Base-by-base conservation (phyloP, 2,888 invertebrate genomes). In the Tachina fera region DNA sequence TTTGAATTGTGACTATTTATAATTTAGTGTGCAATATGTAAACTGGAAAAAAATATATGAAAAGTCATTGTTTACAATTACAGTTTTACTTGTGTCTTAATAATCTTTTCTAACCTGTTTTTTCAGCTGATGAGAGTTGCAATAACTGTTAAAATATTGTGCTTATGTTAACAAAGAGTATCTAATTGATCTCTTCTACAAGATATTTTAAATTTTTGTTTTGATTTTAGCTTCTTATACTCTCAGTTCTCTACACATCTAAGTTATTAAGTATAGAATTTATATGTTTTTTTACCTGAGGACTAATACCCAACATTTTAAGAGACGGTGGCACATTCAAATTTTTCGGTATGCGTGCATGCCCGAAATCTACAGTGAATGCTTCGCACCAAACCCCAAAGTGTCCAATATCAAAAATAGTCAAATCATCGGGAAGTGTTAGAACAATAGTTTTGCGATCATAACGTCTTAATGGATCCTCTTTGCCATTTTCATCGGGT, bases 331-430 rank as follows among this genome's bases (percentile, higher is more conserved):
- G 98, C 65, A 98, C 96, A 93, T 97, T 97, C 87, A 96, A 93
- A 77, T 93, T 93, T 87, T 94, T 94, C 0, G 97, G 97, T 87
- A 98, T 94, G 87, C 94, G 92, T 68, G 98, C 95, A 93, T 98
- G 97, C 0, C 97, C 98, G 92, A 98, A 98, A 94, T 98, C 97
- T 65, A 98, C 97, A 61, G 97, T 96, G 94, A 97, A 98, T 9
- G 97, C 96, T 92, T 97, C 97, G 92, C 98, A 98, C 97, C 98
- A 98, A 86, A 98, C 96, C 39, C 96, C 97, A 92, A 98, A 97
- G 94, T 97, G 97, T 1, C 97, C 98, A 91, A 98, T 96, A 93
- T 98, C 97, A 92, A 97, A 97, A 68, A 98, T 95, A 6, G 98
- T 98, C 90, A 98, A 93, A 91, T 97, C 97, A 87, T 96, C 96